phyloP scores from a whole-genome alignment of 2,888 invertebrate species.

The Hylaea fasciaria region DNA sequence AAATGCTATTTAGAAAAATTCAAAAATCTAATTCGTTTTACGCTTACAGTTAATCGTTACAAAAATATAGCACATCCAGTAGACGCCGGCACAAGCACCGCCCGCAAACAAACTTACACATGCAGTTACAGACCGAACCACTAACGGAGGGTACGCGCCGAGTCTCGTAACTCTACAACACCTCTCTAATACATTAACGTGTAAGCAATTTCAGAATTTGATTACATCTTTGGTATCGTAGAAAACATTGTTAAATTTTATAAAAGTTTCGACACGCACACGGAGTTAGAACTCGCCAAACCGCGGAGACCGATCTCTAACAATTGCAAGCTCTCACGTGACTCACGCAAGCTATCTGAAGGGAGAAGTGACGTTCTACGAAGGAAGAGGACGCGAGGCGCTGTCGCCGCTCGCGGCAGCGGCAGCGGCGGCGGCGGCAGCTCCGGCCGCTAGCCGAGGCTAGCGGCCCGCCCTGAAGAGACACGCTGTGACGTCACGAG shows the following conservation, averaged over 20 bases:
- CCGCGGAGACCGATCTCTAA: background rate
- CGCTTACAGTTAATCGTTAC: constrained; percentile 39
- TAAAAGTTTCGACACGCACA: constrained; percentile 35
- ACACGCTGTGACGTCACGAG: too few species aligned
- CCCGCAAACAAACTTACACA: constrained; percentile 14
- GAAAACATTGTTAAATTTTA: constrained; percentile 47
- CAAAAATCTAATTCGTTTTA: constrained; percentile 44
- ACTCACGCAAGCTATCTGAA: background rate
- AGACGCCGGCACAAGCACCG: constrained; percentile 3
- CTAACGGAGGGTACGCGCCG: constrained; percentile 17
- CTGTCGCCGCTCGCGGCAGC: too few species aligned
- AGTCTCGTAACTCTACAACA: constrained; percentile 32
- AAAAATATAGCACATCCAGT: constrained; percentile 40
- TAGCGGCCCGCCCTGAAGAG: too few species aligned
- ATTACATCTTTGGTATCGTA: constrained; percentile 63
- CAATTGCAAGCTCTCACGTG: too few species aligned
- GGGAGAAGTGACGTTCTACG: too few species aligned
- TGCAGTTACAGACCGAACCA: constrained; percentile 2
- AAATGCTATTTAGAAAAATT: constrained; percentile 41
- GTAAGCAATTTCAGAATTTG: constrained; percentile 54
- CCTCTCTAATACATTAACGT: constrained; percentile 39
- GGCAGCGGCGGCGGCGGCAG: too few species aligned
- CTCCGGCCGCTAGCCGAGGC: too few species aligned
- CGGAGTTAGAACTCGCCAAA: background rate
- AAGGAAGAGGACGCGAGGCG: too few species aligned